phyloP scores from a whole-genome alignment of 2,797 vertebrate genomes.

The Dendrocincla tyrannina region DNA sequence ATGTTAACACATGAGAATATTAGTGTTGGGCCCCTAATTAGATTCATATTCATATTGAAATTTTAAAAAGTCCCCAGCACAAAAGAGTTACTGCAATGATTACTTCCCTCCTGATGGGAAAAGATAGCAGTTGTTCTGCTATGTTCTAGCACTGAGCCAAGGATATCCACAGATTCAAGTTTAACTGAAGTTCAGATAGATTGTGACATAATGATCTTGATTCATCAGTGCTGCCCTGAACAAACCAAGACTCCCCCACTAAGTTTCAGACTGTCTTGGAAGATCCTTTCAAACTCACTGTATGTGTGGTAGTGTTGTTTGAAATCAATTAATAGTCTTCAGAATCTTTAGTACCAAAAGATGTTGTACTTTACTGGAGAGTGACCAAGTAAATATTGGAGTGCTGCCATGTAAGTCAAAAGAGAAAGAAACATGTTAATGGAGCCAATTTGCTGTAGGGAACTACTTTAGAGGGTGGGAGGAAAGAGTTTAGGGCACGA shows the following conservation, averaged over 20 bases:
- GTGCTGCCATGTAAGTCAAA: neutral
- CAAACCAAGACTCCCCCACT: neutral
- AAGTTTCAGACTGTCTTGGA: neutral
- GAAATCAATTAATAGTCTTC: neutral
- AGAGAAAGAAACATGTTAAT: neutral
- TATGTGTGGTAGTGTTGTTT: neutral
- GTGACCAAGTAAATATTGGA: constrained; percentile 49
- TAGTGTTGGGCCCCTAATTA: constrained; percentile 21
- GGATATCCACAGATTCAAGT: neutral
- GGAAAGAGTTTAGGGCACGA: neutral
- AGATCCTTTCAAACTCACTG: neutral
- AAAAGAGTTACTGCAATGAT: neutral
- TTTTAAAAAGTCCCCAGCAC: neutral
- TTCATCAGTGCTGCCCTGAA: neutral
- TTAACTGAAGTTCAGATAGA: constrained; percentile 12
- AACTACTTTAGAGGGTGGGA: constrained; percentile 20
- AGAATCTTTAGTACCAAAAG: neutral
- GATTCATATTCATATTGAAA: constrained; percentile 23
- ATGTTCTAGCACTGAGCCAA: constrained; percentile 1
- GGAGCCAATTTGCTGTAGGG: constrained; percentile 25
- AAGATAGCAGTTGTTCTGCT: neutral
- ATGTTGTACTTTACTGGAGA: neutral
- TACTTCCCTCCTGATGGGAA: constrained; percentile 17
- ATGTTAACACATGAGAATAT: constrained; percentile 17
- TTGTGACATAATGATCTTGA: neutral